phyloP scores from a whole-genome alignment of 2,113 vertebrate species.

The Hydropotes inermis region DNA sequence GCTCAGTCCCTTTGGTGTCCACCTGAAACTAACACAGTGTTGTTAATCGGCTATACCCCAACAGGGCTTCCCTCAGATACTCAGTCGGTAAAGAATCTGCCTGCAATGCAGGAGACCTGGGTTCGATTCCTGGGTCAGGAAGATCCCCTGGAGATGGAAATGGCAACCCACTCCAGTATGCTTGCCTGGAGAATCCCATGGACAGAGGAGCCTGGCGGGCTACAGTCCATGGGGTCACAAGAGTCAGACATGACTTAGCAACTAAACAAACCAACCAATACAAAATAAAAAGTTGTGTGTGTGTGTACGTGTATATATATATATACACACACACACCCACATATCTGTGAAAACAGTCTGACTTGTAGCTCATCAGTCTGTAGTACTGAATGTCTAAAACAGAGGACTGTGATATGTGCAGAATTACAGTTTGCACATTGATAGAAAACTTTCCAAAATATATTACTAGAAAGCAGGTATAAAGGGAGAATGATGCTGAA shows the following conservation, averaged over 20 bases:
- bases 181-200: neutral
- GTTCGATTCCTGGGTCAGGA: neutral
- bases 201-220: neutral
- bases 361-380: neutral
- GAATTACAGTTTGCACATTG: neutral
- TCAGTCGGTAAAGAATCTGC: neutral
- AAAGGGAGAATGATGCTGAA: neutral
- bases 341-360: neutral
- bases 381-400: neutral
- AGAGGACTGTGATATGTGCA: neutral
- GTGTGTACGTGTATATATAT: neutral
- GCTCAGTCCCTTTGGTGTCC: neutral
- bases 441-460: neutral
- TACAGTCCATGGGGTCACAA: neutral
- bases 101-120: neutral
- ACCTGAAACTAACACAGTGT: neutral
- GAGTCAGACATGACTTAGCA: neutral
- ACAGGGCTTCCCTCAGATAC: rapidly evolving
- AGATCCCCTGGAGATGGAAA: neutral
- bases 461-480: neutral
- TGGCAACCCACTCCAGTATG: neutral
- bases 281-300: neutral
- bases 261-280: neutral
- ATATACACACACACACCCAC: neutral
- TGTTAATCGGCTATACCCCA: neutral